A percentile compares a stretch with the other conserved stretches of the same genome.
Evolutionary conservation across 2,888 invertebrate genomes (phyloP).

Genomic region (Heliothis peltigera): DNA sequence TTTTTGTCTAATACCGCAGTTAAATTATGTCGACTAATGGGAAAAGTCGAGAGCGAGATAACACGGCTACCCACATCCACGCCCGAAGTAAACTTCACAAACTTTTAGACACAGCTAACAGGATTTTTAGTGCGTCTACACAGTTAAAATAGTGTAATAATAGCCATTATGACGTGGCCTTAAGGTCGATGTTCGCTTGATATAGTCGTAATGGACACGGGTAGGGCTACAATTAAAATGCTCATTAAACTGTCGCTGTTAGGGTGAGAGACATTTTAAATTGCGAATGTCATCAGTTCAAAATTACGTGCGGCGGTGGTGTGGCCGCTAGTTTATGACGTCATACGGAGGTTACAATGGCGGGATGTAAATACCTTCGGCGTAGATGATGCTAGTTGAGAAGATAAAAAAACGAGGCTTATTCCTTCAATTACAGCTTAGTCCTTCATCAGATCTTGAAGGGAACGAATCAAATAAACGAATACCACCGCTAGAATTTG

Average conservation of each 20-base stretch:
- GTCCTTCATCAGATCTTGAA: background rate
- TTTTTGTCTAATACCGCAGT: constrained; percentile 11
- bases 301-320: constrained; percentile 61
- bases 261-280: constrained; percentile 66
- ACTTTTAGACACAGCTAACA: constrained; percentile 34
- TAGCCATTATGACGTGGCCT: constrained; percentile 44
- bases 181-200: constrained; percentile 62
- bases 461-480: constrained; percentile 18
- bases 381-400: constrained; percentile 6
- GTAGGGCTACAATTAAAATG: constrained; percentile 76
- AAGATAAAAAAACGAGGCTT: constrained; percentile 7
- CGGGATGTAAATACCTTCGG: constrained; percentile 14
- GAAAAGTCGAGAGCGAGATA: constrained; percentile 20
- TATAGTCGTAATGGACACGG: constrained; percentile 65
- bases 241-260: constrained; percentile 70
- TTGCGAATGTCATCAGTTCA: constrained; percentile 69
- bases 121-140: constrained; percentile 43
- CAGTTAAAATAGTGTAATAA: constrained; percentile 36
- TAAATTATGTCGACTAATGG: constrained; percentile 9
- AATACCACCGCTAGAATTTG: too few species aligned
- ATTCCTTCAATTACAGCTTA: background rate
- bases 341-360: constrained; percentile 39
- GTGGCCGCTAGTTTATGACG: constrained; percentile 56
- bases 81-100: constrained; percentile 32
- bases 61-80: constrained; percentile 35